Conservation (phyloP, 2,888 invertebrate genomes). For the Rhamphomyia laevipes region DNA sequence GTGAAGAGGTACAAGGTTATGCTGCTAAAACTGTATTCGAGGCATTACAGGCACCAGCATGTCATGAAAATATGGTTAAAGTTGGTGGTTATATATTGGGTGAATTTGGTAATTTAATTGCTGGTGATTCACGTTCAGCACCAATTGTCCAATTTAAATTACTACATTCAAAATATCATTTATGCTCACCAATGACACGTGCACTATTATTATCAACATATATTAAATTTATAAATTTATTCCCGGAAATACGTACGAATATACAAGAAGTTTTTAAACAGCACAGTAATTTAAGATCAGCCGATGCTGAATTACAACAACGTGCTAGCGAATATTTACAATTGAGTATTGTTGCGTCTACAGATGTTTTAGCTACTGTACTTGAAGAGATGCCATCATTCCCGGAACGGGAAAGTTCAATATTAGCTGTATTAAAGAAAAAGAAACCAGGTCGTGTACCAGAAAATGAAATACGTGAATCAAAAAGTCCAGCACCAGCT, state of each 20-base stretch:
- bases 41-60: conserved; percentile 96
- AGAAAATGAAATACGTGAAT: conserved; percentile 73
- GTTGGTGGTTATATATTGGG: conserved; percentile 98
- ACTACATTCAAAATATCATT: conserved; percentile 96
- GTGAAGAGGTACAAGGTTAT: conserved; percentile 99
- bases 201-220: conserved; percentile 95
- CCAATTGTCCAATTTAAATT: conserved; percentile 96
- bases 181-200: conserved; percentile 94
- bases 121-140: conserved; percentile 94
- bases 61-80: conserved; percentile 99
- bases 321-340: conserved; percentile 96
- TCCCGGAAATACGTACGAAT: conserved; percentile 93
- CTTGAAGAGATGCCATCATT: conserved; percentile 99
- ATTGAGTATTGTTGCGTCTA: conserved; percentile 87
- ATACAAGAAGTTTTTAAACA: conserved; percentile 91
- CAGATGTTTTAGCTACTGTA: conserved; percentile 95
- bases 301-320: conserved; percentile 97
- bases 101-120: conserved; percentile 98
- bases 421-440: conserved; percentile 94
- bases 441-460: conserved; percentile 93
- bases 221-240: conserved; percentile 97
- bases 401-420: conserved; percentile 95
- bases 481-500: conserved; percentile 56
- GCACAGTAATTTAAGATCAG: conserved; percentile 91
- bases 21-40: conserved; percentile 99